Evolutionary conservation across 2,113 vertebrate genomes (phyloP).

Genomic region (Aptenodytes forsteri): DNA sequence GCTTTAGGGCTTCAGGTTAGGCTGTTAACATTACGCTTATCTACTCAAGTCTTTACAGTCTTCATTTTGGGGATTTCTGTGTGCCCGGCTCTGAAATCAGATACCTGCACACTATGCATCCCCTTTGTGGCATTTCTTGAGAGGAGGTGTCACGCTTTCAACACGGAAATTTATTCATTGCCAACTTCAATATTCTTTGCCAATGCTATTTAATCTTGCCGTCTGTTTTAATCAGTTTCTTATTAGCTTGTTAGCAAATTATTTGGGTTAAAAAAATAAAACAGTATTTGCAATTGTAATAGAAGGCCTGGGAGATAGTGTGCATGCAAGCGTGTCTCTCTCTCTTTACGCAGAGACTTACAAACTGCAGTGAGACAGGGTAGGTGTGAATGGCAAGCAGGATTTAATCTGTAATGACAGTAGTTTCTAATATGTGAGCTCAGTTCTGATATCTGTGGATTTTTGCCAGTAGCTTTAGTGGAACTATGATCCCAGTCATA

Average conservation of each 20-base stretch:
- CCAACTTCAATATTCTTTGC: neutral
- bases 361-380: neutral
- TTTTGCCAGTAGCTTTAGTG: neutral
- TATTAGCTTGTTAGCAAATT: neutral
- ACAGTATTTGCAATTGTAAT: neutral
- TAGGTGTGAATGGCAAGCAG: neutral
- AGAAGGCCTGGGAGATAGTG: neutral
- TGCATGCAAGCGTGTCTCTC: accelerated
- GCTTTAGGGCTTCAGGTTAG: neutral
- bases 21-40: neutral
- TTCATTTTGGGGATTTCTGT: neutral
- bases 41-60: neutral
- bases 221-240: neutral
- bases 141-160: neutral
- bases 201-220: neutral
- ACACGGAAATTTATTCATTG: neutral
- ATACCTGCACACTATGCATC: neutral
- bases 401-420: neutral
- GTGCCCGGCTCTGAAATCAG: neutral
- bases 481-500: neutral
- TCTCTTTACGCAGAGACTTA: neutral
- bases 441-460: neutral
- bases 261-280: neutral
- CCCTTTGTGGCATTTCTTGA: neutral
- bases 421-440: neutral